Percentiles rank a stretch among this genome's conserved stretches.
phyloP scores from a whole-genome alignment of 2,113 vertebrate genomes.

The human (Homo sapiens) region DNA sequence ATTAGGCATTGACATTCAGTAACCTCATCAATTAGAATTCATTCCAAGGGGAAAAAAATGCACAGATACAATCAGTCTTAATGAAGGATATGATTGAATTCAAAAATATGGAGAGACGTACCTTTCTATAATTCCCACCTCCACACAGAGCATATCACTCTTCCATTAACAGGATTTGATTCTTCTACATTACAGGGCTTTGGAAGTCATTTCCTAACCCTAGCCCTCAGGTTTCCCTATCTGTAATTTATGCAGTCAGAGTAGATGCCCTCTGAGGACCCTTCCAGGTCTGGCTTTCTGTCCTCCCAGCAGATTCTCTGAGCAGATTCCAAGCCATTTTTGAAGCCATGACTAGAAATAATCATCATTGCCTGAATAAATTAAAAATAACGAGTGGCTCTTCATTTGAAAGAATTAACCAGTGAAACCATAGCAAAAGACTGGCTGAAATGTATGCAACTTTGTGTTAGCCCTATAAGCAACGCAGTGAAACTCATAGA shows the following conservation, averaged over 20 bases:
- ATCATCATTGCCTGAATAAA: background rate
- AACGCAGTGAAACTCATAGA: background rate
- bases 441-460: background rate
- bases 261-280: background rate
- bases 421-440: background rate
- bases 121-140: background rate
- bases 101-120: background rate
- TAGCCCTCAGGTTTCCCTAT: background rate
- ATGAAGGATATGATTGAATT: background rate
- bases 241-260: background rate
- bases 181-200: background rate
- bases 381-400: background rate
- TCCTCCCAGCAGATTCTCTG: background rate
- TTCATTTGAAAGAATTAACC: background rate
- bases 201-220: background rate
- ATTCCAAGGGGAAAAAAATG: background rate
- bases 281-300: background rate
- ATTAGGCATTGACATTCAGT: background rate
- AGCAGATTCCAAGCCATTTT: background rate
- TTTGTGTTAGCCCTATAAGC: background rate
- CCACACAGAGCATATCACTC: background rate
- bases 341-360: background rate
- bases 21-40: slow-evolving; percentile 15
- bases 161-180: background rate
- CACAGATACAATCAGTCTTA: background rate